Conservation (phyloP, 2,888 invertebrate species). For the Noctua fimbriata region DNA sequence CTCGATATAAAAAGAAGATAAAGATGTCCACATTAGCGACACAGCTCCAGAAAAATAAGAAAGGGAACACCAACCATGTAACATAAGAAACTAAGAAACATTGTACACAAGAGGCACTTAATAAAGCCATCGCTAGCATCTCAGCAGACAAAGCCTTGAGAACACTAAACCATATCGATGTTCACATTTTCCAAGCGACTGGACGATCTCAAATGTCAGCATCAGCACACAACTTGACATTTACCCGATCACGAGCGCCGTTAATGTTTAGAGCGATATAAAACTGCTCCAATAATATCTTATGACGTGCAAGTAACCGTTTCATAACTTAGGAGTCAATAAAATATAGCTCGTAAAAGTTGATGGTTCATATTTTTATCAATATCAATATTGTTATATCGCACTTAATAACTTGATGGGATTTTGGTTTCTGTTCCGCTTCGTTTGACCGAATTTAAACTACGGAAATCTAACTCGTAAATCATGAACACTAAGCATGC, state of each 20-base stretch:
- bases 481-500: conserved; percentile 9
- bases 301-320: conserved; percentile 63
- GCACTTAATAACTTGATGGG: conserved; percentile 29
- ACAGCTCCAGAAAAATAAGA: conserved; percentile 4
- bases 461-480: background rate
- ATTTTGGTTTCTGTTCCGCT: conserved; percentile 14
- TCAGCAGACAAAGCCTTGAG: conserved; percentile 59
- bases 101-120: conserved; percentile 20
- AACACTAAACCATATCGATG: conserved; percentile 50
- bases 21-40: background rate
- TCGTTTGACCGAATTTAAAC: conserved; percentile 18
- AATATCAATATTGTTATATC: conserved; percentile 43
- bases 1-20: background rate
- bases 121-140: conserved; percentile 41
- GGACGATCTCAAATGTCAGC: conserved; percentile 81
- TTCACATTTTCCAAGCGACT: conserved; percentile 66
- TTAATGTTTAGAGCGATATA: conserved; percentile 69
- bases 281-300: conserved; percentile 71
- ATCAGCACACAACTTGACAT: conserved; percentile 80
- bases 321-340: conserved; percentile 55
- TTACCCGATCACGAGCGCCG: conserved; percentile 79
- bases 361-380: conserved; percentile 42
- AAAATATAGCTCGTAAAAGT: conserved; percentile 50
- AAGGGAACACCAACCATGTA: conserved; percentile 1
- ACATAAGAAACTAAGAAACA: conserved; percentile 25